Evolutionary conservation across 2,797 vertebrate genomes (phyloP).

Genomic region (Lerista edwardsae): DNA sequence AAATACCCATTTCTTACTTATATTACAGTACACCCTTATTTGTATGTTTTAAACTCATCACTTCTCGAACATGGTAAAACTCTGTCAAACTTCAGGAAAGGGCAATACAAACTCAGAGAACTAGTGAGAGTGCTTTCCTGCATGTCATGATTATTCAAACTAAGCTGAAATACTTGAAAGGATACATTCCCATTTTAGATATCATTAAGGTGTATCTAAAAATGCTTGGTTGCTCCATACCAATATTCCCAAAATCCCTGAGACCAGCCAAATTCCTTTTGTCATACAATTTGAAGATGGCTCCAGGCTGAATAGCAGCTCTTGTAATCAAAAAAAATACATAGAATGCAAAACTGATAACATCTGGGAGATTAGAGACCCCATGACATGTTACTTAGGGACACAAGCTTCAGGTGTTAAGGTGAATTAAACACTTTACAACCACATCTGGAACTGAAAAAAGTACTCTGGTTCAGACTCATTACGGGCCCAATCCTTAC

Average conservation of each 20-base stretch:
- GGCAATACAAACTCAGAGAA: not conserved
- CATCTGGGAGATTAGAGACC: not conserved
- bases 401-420: not conserved
- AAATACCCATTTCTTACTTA: too few species aligned
- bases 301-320: not conserved
- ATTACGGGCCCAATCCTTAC: too few species aligned
- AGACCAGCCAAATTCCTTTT: not conserved
- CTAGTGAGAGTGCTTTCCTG: too few species aligned
- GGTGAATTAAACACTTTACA: not conserved
- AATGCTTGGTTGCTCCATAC: not conserved
- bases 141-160: not conserved
- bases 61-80: not conserved
- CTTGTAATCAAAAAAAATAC: not conserved
- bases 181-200: not conserved
- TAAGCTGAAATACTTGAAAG: not conserved
- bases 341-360: not conserved
- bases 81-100: conserved; percentile 3
- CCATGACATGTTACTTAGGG: not conserved
- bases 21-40: too few species aligned
- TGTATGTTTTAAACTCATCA: not conserved
- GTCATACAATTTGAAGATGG: not conserved
- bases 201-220: not conserved
- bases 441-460: not conserved
- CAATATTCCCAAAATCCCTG: not conserved
- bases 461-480: not conserved